These are phyloP conservation scores for Drosophila melanica DNA, from an alignment of 1,140 invertebrate species.

Conservation along the genomic window DNA sequence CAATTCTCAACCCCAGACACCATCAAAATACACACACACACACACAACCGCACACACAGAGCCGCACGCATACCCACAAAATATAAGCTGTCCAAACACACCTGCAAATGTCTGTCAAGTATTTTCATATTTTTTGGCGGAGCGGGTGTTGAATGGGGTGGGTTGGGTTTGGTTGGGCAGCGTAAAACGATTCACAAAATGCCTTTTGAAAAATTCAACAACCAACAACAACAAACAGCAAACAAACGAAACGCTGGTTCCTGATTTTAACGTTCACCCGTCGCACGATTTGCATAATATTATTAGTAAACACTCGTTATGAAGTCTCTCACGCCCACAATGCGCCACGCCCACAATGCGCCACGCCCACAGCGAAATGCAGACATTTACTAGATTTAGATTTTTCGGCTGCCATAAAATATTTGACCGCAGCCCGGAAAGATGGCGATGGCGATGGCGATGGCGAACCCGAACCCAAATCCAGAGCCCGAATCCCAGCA, in stretches of 20 bases:
- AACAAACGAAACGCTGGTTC: slow-evolving; percentile 34
- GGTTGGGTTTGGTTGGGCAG: neutral
- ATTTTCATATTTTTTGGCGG: slow-evolving; percentile 36
- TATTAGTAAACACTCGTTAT: slow-evolving; percentile 83
- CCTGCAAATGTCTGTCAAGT: slow-evolving; percentile 71
- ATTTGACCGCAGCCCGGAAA: slow-evolving; percentile 72
- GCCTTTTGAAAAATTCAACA: slow-evolving; percentile 80
- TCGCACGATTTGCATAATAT: slow-evolving; percentile 78
- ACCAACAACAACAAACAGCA: slow-evolving; percentile 30
- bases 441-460: slow-evolving; percentile 29
- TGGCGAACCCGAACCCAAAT: slow-evolving; percentile 15
- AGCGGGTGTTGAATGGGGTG: neutral
- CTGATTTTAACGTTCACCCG: slow-evolving; percentile 46
- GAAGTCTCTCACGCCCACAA: slow-evolving; percentile 59
- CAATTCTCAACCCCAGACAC: slow-evolving; percentile 18
- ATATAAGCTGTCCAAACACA: slow-evolving; percentile 50
- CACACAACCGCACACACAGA: slow-evolving; percentile 3
- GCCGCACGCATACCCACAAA: slow-evolving; percentile 3
- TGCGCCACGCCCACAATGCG: slow-evolving; percentile 32
- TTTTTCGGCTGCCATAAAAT: slow-evolving; percentile 77
- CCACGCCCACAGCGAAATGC: slow-evolving; percentile 53
- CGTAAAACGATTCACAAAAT: slow-evolving; percentile 75
- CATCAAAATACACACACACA: slow-evolving; percentile 3
- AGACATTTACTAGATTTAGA: slow-evolving; percentile 80
- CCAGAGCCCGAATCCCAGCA: slow-evolving; percentile 4